phyloP scores from a whole-genome alignment of 92 coral and sea anemone species.

The Epizoanthus stellaris region DNA sequence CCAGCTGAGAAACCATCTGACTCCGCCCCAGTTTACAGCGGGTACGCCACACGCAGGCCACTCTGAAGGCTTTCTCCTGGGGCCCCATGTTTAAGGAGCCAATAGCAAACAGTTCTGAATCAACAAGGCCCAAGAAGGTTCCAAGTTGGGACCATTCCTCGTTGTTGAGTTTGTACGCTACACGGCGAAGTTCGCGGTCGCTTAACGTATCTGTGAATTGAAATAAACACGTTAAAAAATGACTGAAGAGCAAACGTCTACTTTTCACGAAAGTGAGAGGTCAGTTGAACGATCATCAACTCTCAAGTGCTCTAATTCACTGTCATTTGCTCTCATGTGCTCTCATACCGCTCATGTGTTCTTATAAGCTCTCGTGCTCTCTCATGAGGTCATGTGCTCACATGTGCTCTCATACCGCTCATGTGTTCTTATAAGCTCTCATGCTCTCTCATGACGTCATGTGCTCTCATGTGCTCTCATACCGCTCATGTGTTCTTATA shows the following conservation, averaged over 20 bases:
- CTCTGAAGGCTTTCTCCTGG: conserved; percentile 93
- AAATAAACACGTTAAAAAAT: background rate
- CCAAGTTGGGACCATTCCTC: conserved; percentile 99
- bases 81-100: conserved; percentile 85
- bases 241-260: background rate
- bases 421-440: too few relatives aligned
- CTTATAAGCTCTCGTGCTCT: too few relatives aligned
- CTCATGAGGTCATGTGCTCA: too few relatives aligned
- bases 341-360: too few relatives aligned
- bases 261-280: background rate
- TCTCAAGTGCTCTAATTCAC: too few relatives aligned
- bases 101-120: conserved; percentile 78
- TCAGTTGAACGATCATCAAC: too few relatives aligned
- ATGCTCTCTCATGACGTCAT: too few relatives aligned
- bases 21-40: conserved; percentile 68
- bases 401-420: too few relatives aligned
- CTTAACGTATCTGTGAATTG: conserved; percentile 69
- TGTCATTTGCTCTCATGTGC: too few relatives aligned
- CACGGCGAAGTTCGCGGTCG: conserved; percentile 98
- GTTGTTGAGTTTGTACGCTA: conserved; percentile 89
- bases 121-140: conserved; percentile 85
- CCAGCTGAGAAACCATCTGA: conserved; percentile 90
- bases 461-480: too few relatives aligned
- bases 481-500: too few relatives aligned
- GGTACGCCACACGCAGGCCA: conserved; percentile 84